A percentile compares a stretch with the other conserved stretches of the same genome.
Conservation (phyloP, 2,888 invertebrate genomes). For the Cosmopolites sordidus region DNA sequence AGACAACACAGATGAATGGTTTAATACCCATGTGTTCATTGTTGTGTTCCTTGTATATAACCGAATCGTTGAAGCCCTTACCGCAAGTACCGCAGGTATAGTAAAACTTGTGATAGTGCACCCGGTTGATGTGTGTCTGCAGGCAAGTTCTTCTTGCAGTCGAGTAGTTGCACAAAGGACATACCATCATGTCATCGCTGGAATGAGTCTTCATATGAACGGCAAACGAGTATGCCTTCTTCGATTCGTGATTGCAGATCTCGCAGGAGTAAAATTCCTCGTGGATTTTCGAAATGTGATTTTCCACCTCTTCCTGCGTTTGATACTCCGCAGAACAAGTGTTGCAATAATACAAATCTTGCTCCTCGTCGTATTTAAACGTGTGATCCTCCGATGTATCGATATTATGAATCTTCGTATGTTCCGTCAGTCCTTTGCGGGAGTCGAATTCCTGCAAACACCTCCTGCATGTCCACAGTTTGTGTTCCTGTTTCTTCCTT, state of each 20-base stretch:
- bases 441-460: slow-evolving; percentile 37
- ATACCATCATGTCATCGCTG: slow-evolving; percentile 32
- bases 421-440: slow-evolving; percentile 35
- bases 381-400: slow-evolving; percentile 37
- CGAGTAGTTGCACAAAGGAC: slow-evolving; percentile 37
- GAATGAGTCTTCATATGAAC: slow-evolving; percentile 40
- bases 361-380: slow-evolving; percentile 38
- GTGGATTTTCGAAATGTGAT: slow-evolving; percentile 36
- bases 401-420: slow-evolving; percentile 38
- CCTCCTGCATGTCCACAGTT: slow-evolving; percentile 38
- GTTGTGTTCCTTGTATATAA: slow-evolving; percentile 48
- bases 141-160: slow-evolving; percentile 36
- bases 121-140: slow-evolving; percentile 55
- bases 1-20: slow-evolving; percentile 48
- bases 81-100: slow-evolving; percentile 52
- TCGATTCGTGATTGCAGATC: slow-evolving; percentile 38
- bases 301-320: slow-evolving; percentile 35
- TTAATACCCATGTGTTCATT: slow-evolving; percentile 47
- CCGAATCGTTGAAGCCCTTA: slow-evolving; percentile 50
- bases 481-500: slow-evolving; percentile 30
- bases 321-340: slow-evolving; percentile 39
- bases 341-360: slow-evolving; percentile 37
- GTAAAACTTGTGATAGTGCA: slow-evolving; percentile 51
- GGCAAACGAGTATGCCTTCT: slow-evolving; percentile 39
- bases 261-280: slow-evolving; percentile 43